Percentiles rank a stretch among this genome's conserved stretches.
These are phyloP conservation scores for Brachirus orientalis DNA, from an alignment of 2,113 vertebrate species.

Conservation along the genomic window DNA sequence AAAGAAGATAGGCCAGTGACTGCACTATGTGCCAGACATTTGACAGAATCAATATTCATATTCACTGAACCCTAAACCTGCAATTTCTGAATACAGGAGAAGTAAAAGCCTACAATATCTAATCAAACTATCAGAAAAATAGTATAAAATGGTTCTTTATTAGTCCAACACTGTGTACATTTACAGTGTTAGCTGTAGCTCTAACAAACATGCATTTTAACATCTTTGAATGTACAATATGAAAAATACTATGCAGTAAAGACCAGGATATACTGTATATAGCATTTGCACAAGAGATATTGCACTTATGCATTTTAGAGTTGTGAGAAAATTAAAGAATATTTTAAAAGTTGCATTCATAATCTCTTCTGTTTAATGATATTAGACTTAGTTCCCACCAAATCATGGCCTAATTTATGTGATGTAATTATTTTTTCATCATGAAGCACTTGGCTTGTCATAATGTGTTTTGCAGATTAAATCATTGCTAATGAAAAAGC, in stretches of 20 bases:
- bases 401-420: not conserved
- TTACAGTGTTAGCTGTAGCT: too few relatives aligned
- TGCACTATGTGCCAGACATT: slow-evolving; percentile 1
- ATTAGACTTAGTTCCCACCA: not conserved
- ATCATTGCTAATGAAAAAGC: not conserved
- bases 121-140: not conserved
- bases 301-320: too few relatives aligned
- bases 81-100: not conserved
- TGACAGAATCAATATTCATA: not conserved
- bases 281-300: too few relatives aligned
- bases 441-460: too few relatives aligned
- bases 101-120: not conserved
- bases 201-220: too few relatives aligned
- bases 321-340: too few relatives aligned
- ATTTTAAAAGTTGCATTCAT: too few relatives aligned
- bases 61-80: not conserved
- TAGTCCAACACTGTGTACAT: too few relatives aligned
- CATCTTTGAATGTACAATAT: too few relatives aligned
- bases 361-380: not conserved
- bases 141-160: slow-evolving; percentile 1
- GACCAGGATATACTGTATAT: too few relatives aligned
- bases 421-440: too few relatives aligned
- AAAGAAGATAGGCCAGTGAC: not conserved
- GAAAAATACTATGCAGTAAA: too few relatives aligned
- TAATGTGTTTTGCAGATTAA: not conserved